Evolutionary conservation across 2,797 vertebrate species (phyloP), one percentile per base, ranked within the genome.

Genomic region (Coilia nasus): DNA sequence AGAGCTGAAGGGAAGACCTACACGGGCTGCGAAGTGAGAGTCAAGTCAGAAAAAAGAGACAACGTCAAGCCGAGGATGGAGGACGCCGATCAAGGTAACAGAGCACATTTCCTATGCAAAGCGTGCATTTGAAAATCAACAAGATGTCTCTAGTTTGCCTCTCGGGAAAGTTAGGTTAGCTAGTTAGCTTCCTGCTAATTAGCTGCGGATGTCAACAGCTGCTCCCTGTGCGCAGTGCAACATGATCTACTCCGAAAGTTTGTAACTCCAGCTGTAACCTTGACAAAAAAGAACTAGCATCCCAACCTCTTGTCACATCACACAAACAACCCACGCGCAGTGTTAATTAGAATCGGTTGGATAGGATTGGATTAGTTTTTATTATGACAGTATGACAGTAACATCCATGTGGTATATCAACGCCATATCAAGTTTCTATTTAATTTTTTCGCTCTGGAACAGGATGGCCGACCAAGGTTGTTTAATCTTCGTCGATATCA

Each of bases 1-100:
- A 80, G 60, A 88, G 90, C 82, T 19, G 88, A 89, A 92, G 47
- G 28, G 44, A 59, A 23, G 67, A 75, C 75, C 88, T 92, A 88
- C 87, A 64, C n/a, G n/a, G 47, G 85, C 59, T 47, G 57, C 87
- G 90, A 86, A 89, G 82, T 3, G 12, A 67, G 88, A 82, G 89
- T 87, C 67, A 10, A 62, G 11, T 10, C 35, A 81, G 83, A 89
- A 89, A 86, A 87, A 67, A 35, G 84, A 28, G 15, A 11, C 83
- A 46, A 67, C 81, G 3, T 44, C 71, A 21, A 82, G 50, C 67
- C 28, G 2, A 92, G 90, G 23, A 96, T 96, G 95, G 95, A 95
- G 86, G 92, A 93, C 81, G 87, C 91, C 85, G 91, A 93, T 6
- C 91, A 94, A 94, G 94, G 95, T 96, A 95, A 92, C 44, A 28